These are phyloP conservation scores for Phataginus tetradactyla DNA, from an alignment of 2,797 vertebrate species.

Conservation along the genomic window DNA sequence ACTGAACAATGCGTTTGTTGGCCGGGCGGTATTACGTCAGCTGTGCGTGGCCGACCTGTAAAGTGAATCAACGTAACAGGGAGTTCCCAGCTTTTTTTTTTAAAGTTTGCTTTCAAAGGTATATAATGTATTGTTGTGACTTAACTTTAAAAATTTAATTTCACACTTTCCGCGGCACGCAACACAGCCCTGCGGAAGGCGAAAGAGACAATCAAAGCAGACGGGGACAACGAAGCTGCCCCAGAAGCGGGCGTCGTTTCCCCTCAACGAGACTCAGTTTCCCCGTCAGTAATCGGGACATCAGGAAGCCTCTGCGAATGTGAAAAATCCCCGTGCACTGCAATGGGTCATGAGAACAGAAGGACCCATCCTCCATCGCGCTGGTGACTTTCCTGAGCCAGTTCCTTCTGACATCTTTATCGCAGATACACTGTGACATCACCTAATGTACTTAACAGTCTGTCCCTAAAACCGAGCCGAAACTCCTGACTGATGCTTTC, in stretches of 20 bases:
- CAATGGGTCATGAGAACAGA: not conserved
- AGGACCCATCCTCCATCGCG: not conserved
- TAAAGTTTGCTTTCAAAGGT: not conserved
- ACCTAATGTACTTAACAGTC: not conserved
- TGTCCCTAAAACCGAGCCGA: not conserved
- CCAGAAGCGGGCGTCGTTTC: not conserved
- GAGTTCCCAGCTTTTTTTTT: not conserved
- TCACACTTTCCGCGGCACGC: not conserved
- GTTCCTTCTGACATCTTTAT: not conserved
- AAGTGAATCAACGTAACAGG: not conserved
- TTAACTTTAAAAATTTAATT: slow-evolving; percentile 1
- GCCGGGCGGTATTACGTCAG: not conserved
- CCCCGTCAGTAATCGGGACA: not conserved
- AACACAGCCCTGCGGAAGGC: not conserved
- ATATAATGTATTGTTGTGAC: not conserved
- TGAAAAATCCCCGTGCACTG: not conserved
- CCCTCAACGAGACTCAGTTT: not conserved
- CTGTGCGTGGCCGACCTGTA: not conserved
- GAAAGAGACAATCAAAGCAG: not conserved
- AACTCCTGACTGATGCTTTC: not conserved
- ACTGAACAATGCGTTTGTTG: not conserved
- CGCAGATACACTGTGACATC: slow-evolving; percentile 14
- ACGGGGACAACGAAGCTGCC: not conserved
- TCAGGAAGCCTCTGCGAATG: not conserved
- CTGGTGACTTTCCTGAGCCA: not conserved